Evolutionary conservation across 2,888 invertebrate species (phyloP).

Genomic region (Molorchus minor): DNA sequence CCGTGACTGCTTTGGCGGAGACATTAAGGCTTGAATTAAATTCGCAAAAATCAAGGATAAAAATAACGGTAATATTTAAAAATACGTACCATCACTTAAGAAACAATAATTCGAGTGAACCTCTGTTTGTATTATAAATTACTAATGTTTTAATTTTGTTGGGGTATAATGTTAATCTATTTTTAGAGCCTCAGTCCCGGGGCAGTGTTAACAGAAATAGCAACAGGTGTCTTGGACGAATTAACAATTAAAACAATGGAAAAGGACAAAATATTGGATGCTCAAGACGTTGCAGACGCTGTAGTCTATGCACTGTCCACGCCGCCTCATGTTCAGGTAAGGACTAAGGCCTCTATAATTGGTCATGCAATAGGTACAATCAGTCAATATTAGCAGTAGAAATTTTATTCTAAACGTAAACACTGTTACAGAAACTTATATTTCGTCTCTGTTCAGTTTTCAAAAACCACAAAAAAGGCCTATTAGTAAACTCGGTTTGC

Average conservation of each 20-base stretch:
- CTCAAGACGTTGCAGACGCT: constrained; percentile 19
- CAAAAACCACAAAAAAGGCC: neutral
- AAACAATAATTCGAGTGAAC: neutral
- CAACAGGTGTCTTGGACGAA: neutral
- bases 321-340: constrained; percentile 5
- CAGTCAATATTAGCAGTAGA: constrained; percentile 29
- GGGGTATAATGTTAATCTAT: too few species aligned
- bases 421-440: neutral
- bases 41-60: constrained; percentile 4
- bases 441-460: neutral
- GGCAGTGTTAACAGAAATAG: constrained; percentile 21
- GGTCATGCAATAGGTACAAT: constrained; percentile 43
- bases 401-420: neutral
- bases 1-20: constrained; percentile 6
- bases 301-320: constrained; percentile 3
- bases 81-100: too few species aligned
- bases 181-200: constrained; percentile 31
- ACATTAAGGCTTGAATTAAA: constrained; percentile 18
- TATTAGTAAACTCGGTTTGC: neutral
- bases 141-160: neutral
- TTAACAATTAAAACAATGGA: neutral
- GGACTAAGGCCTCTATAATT: constrained; percentile 54
- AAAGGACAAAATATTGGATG: neutral
- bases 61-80: constrained; percentile 13
- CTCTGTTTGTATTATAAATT: neutral